phyloP scores from a whole-genome alignment of 1,140 invertebrate species.

The Ceratoteleas bidentatus region DNA sequence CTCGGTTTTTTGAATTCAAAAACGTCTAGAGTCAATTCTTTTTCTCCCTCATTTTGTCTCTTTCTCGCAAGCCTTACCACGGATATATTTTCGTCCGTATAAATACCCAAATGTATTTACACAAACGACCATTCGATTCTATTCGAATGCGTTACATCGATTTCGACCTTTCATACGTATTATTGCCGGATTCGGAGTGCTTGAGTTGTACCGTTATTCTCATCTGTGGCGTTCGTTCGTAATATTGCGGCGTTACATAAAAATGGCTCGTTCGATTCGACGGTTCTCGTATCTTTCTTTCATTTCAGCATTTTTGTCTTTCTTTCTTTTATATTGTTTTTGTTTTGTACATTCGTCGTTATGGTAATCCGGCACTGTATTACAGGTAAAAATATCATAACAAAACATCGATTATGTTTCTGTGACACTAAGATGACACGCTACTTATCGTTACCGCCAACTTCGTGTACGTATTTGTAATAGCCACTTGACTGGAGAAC shows the following conservation, averaged over 20 bases:
- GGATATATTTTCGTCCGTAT: slow-evolving; percentile 5
- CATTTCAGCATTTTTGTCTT: no score
- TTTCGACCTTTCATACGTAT: slow-evolving; percentile 40
- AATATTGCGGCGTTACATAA: slow-evolving; percentile 30
- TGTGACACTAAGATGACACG: slow-evolving; percentile 45
- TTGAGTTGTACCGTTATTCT: slow-evolving; percentile 10
- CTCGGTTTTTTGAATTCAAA: background rate
- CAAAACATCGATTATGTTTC: slow-evolving; percentile 56
- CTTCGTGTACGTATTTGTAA: slow-evolving; percentile 34
- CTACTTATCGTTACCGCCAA: slow-evolving; percentile 33
- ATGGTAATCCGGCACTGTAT: slow-evolving; percentile 40
- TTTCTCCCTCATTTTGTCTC: background rate
- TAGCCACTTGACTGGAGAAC: slow-evolving; percentile 41
- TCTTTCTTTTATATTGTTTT: no score
- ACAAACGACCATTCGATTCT: slow-evolving; percentile 29
- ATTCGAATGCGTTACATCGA: slow-evolving; percentile 24
- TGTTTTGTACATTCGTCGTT: slow-evolving; percentile 39
- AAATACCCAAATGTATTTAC: slow-evolving; percentile 33
- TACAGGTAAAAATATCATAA: slow-evolving; percentile 48
- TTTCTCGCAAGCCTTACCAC: slow-evolving; percentile 25
- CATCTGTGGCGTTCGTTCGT: slow-evolving; percentile 16
- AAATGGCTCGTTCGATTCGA: slow-evolving; percentile 7
- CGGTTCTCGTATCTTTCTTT: no score
- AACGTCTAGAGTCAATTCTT: background rate
- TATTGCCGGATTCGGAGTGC: slow-evolving; percentile 23